These are phyloP conservation scores for Uria aalge DNA, from an alignment of 2,113 vertebrate species.

Conservation along the genomic window DNA sequence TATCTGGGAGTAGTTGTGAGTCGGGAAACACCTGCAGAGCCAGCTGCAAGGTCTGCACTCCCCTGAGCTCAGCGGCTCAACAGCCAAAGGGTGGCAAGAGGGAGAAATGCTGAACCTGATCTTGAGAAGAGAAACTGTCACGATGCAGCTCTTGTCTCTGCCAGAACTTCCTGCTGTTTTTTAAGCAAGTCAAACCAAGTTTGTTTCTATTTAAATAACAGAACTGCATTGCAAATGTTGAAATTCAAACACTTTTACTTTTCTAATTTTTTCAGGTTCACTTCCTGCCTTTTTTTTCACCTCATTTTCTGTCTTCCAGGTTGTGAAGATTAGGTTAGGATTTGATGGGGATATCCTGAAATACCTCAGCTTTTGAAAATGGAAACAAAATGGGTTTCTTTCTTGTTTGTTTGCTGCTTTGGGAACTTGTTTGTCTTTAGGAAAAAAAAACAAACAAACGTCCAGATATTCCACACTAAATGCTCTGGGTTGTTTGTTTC, in stretches of 20 bases:
- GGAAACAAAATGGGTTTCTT: neutral
- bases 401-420: neutral
- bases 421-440: neutral
- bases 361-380: neutral
- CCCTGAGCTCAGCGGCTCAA: neutral
- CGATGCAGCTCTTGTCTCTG: accelerated
- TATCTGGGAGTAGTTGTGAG: neutral
- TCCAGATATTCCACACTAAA: neutral
- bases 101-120: neutral
- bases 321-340: neutral
- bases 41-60: accelerated
- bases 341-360: neutral
- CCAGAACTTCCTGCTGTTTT: neutral
- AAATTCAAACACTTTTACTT: neutral
- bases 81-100: neutral
- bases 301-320: neutral
- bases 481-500: neutral
- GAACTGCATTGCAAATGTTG: neutral
- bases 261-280: neutral
- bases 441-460: neutral
- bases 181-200: neutral
- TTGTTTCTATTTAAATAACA: neutral
- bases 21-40: neutral
- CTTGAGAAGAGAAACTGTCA: neutral
- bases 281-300: neutral